These are phyloP conservation scores for Ramphastos sulfuratus DNA, from an alignment of 2,113 vertebrate genomes.

Conservation along the genomic window DNA sequence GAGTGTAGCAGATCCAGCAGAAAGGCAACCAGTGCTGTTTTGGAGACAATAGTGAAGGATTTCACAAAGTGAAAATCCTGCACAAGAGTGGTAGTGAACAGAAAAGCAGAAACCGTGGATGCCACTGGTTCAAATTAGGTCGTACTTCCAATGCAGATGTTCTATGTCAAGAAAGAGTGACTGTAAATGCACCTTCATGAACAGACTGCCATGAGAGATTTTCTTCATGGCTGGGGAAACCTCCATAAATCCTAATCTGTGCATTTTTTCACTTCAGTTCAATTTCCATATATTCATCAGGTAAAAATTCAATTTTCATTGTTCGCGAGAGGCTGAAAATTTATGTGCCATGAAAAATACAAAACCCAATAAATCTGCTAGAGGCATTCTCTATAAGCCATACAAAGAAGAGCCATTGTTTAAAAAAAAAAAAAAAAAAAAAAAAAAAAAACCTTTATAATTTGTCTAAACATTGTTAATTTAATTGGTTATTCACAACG, in stretches of 20 bases:
- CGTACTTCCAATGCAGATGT: neutral
- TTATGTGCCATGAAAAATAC: neutral
- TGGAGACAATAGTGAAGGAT: neutral
- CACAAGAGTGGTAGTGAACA: neutral
- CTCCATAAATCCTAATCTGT: neutral
- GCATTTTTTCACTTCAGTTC: neutral
- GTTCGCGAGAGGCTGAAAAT: neutral
- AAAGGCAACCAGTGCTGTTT: rapidly evolving
- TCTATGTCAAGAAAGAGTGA: neutral
- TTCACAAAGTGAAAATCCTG: neutral
- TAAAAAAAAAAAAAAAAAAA: neutral
- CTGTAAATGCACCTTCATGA: neutral
- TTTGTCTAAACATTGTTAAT: neutral
- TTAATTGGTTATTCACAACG: neutral
- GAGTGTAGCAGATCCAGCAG: neutral
- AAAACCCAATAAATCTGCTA: neutral
- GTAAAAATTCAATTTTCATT: neutral
- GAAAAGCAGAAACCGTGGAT: neutral
- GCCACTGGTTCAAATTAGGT: neutral
- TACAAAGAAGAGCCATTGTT: neutral
- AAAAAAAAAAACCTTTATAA: neutral
- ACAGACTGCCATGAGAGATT: neutral
- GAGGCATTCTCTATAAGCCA: neutral
- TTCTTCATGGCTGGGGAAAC: neutral
- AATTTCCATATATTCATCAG: neutral